Base-by-base conservation (phyloP, 2,888 invertebrate genomes). In the Linyphia triangularis region DNA sequence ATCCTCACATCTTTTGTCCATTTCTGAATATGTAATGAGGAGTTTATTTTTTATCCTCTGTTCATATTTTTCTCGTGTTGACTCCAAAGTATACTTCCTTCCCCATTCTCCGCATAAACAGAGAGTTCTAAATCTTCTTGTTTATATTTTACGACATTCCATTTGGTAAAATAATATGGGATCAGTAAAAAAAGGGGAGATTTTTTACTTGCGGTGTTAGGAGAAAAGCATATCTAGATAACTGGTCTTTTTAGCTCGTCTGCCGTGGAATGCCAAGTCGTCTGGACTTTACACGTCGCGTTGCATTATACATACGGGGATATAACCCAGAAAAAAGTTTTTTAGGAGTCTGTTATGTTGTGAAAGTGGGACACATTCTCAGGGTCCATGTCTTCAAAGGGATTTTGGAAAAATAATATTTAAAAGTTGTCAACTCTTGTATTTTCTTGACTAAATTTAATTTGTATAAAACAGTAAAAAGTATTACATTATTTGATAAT, bases 21-120 rank as follows among this genome's bases (percentile, higher is more conserved):
- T 84, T 84, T 75, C 73, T 75, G 83, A 84, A 84, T 84, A 84
- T 57, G 63, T 28, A 84, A 84, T 75, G 75, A 84, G 83, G 65
- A 51, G 51, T 51, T 51, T 67, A 28, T 40, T 82, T 72, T 72
- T 59, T 59, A 43, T 81, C 69, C 59, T n/a, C 10, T 37, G 43
- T 51, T 30, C 30, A 33, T 43, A 4, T 67, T 77, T 67, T 16
- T 30, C 22, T n/a, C 43, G 19, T 33, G 43, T 43, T 57, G 67
- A 51, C 30, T 19, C 16, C 43, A 61, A n/a, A 16, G 59, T 37
- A 24, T 22, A 30, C 37, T 7, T 19, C 59, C 59, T 59, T 24
- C 69, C 24, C 40, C 9, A 65, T 30, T 26, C 26, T 70, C 19
- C 70, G 30, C 67, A 13, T 73, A 26, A 24, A 13, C 77, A 40